Evolutionary conservation across 2,113 vertebrate genomes (phyloP), one percentile per base, ranked within the genome.

Genomic region (Todiramphus chloris): DNA sequence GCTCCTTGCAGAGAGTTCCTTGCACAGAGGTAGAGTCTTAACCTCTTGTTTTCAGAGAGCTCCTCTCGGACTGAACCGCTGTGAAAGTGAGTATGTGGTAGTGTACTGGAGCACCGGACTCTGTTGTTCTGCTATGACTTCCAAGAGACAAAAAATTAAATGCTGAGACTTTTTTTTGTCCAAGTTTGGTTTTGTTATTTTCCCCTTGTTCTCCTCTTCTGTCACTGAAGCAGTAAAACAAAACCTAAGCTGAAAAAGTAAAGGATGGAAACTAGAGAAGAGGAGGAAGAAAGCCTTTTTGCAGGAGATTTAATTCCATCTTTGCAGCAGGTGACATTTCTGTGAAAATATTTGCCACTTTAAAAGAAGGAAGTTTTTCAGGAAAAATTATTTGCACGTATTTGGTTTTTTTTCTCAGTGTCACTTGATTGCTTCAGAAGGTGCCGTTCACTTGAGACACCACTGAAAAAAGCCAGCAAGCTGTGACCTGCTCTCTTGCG

Each of bases 401-500:
- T 8, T 53, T 53, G 28, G 28, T 14, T 55, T 64, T 6, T 78
- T 82, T 80, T 30, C 50, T 76, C 1, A 0, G 35, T 62, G 83
- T 86, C 56, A 7, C 33, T 44, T 11, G 10, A 7, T 55, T 50
- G 67, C 76, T 60, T 82, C 62, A 60, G 68, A 23, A 89, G 46
- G 55, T 25, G 6, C 41, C 77, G 5, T 48, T 84, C 62, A 21
- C 69, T 66, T 60, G 19, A 69, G 76, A 7, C 19, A 50, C 16
- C 24, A 11, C 15, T 39, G 62, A 55, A 63, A 74, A 41, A 37
- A 53, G 25, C 24, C 76, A 62, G 21, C 82, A 75, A 86, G 96
- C 72, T 79, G 41, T 20, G 68, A 86, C 92, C 90, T 96, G 95
- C 82, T 66, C 27, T 43, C 89, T 79, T 83, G 70, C 30, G 30